A percentile compares a stretch with the other conserved stretches of the same genome.
Evolutionary conservation across 53 echinoderm and acorn worm species (phyloP).

Genomic region (Zoroaster sp.): DNA sequence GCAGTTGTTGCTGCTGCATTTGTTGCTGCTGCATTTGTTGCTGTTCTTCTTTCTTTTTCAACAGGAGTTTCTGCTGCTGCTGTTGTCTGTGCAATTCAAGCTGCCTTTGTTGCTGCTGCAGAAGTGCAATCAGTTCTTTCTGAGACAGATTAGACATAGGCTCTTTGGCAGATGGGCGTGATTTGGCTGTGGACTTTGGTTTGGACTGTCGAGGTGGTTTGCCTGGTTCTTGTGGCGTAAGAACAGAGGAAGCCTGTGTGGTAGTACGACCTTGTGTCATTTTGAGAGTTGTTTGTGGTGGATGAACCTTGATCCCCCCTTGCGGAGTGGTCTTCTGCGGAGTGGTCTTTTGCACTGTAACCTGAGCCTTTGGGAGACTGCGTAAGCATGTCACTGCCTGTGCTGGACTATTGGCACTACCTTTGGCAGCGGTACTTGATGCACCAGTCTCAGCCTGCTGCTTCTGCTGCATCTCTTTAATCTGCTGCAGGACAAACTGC

Average conservation of each 20-base stretch:
- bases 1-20: slow-evolving; percentile 1
- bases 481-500: slow-evolving; percentile 70
- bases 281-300: not conserved
- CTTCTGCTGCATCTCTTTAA: slow-evolving; percentile 58
- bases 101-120: slow-evolving; percentile 47
- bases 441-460: slow-evolving; percentile 19
- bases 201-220: not conserved
- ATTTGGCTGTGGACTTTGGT: not conserved
- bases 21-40: not conserved
- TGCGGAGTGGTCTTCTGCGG: not conserved
- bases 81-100: slow-evolving; percentile 24
- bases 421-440: not conserved
- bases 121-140: slow-evolving; percentile 34
- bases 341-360: not conserved
- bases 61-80: slow-evolving; percentile 15
- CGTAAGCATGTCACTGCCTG: slow-evolving; percentile 41
- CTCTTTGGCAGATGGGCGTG: not conserved
- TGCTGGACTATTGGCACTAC: not conserved
- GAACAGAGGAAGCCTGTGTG: not conserved
- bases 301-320: not conserved
- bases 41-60: not conserved
- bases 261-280: not conserved
- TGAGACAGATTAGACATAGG: slow-evolving; percentile 4
- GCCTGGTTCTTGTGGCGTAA: not conserved
- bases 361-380: not conserved